A percentile compares a stretch with the other conserved stretches of the same genome.
These are phyloP conservation scores for Okamejei kenojei DNA, from an alignment of 2,797 vertebrate species.

Conservation along the genomic window DNA sequence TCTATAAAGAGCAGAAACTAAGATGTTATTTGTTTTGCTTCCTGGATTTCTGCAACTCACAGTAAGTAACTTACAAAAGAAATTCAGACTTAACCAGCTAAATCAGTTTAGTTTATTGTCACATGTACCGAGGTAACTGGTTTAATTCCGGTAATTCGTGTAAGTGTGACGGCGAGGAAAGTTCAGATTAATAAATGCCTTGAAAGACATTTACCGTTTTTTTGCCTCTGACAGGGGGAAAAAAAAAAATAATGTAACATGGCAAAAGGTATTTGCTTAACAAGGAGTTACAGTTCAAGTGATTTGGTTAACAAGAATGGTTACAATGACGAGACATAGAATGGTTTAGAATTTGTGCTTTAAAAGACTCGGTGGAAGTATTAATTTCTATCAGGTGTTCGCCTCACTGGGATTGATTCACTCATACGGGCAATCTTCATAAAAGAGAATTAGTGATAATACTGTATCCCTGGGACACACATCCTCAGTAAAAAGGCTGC, in stretches of 20 bases:
- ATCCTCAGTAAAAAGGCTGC: neutral
- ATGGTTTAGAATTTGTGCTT: neutral
- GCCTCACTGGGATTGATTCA: neutral
- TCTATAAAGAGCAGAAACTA: neutral
- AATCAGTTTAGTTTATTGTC: too few relatives aligned
- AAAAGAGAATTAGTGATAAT: neutral
- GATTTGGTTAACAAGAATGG: neutral
- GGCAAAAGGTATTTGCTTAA: neutral
- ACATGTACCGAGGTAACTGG: too few relatives aligned
- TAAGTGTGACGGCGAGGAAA: neutral
- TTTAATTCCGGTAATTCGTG: neutral
- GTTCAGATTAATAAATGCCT: neutral
- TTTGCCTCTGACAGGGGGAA: neutral
- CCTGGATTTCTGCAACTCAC: neutral
- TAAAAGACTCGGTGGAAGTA: neutral
- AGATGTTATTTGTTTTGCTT: neutral
- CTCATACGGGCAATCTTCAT: neutral
- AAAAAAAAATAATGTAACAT: neutral
- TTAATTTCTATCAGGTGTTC: constrained; percentile 6
- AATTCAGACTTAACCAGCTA: neutral
- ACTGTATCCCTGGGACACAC: neutral
- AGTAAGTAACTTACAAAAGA: neutral
- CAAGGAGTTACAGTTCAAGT: neutral
- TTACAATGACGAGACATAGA: neutral
- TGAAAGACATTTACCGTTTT: neutral